These are phyloP conservation scores for Eurystomus glaucurus DNA, from an alignment of 2,797 vertebrate species.

Conservation along the genomic window DNA sequence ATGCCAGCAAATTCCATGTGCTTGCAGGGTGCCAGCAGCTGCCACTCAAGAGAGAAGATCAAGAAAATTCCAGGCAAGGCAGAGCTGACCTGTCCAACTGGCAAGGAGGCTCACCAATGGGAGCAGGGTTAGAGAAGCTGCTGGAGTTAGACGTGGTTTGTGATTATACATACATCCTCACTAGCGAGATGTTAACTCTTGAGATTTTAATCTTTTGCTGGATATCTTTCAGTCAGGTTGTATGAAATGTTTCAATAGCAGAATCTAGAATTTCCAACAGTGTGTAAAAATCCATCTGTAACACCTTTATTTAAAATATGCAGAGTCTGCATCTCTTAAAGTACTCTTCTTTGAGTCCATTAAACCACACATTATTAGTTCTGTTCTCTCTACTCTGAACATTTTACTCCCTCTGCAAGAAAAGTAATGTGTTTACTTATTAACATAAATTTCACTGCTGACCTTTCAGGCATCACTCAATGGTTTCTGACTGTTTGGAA, in stretches of 20 bases:
- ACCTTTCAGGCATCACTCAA: not conserved
- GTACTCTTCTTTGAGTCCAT: not conserved
- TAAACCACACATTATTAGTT: not conserved
- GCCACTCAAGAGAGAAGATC: conserved; percentile 44
- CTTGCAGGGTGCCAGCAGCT: not conserved
- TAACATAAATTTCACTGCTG: not conserved
- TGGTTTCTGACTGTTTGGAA: not conserved
- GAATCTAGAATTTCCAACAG: not conserved
- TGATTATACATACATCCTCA: not conserved
- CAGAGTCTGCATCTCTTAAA: not conserved
- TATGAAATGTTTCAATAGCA: not conserved
- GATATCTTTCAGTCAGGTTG: not conserved
- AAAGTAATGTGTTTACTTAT: not conserved
- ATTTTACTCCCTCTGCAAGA: not conserved
- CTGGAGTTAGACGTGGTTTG: rapidly evolving
- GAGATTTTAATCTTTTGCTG: not conserved
- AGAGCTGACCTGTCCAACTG: not conserved
- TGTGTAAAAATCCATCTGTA: not conserved
- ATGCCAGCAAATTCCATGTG: not conserved
- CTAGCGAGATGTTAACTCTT: not conserved
- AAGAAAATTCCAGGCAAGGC: conserved; percentile 58
- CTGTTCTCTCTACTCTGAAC: not conserved
- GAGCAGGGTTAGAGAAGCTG: not conserved
- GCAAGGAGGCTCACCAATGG: not conserved
- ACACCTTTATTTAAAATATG: not conserved